phyloP scores from a whole-genome alignment of 2,888 invertebrate species.

The Erpobdella octoculata region DNA sequence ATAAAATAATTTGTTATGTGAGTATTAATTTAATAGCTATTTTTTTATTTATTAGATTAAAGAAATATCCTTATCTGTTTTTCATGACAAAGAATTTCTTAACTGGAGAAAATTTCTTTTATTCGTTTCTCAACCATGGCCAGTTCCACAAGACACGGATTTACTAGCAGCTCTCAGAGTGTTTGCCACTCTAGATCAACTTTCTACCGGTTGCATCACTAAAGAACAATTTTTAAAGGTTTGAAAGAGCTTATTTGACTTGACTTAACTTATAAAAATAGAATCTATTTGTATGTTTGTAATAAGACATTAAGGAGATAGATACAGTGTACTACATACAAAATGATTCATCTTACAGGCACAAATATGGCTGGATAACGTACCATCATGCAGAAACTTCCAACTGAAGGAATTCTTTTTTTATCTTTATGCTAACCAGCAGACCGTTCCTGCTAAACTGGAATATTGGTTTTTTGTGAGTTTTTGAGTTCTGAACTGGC shows the following conservation, averaged over 20 bases:
- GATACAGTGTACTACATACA: too few species aligned
- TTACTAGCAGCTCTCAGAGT: not conserved
- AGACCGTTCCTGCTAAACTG: not conserved
- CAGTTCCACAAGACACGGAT: not conserved
- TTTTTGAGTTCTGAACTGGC: too few species aligned
- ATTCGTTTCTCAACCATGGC: not conserved
- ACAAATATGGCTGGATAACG: not conserved
- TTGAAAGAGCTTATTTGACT: not conserved
- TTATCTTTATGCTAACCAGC: not conserved
- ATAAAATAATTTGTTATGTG: not conserved
- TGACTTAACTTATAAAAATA: too few species aligned
- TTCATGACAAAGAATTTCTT: not conserved
- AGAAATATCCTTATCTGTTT: not conserved
- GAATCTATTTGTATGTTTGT: too few species aligned
- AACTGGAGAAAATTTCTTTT: not conserved
- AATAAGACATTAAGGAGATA: too few species aligned
- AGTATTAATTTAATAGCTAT: not conserved
- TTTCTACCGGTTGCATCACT: not conserved
- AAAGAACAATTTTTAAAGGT: slow-evolving; percentile 12
- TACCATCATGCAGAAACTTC: not conserved
- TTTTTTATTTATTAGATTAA: not conserved
- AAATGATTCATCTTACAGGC: too few species aligned
- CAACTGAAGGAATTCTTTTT: not conserved
- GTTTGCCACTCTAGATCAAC: not conserved
- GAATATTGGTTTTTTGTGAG: slow-evolving; percentile 1